Evolutionary conservation across 2,113 vertebrate genomes (phyloP), one percentile per base, ranked within the genome.

Genomic region (Serinus canaria): DNA sequence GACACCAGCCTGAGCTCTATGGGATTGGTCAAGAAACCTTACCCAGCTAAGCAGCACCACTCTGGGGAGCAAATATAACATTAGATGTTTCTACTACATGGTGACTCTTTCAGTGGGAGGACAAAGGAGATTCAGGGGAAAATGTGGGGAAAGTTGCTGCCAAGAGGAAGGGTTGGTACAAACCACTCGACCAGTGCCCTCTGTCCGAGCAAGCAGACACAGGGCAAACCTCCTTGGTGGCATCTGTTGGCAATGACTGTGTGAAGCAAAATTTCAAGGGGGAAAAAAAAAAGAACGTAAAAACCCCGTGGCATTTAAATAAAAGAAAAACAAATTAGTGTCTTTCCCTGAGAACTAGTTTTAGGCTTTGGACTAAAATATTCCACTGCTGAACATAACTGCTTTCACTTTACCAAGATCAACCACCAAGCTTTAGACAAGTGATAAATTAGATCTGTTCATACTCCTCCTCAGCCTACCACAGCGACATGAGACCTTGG

Each of bases 41-140:
- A 10, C 23, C 33, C 46, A 39, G 9, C 20, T 18, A 49, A 67
- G 24, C 33, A 44, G 12, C 30, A 53, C 0, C 0, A 4, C 22
- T 70, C 41, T 49, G 24, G 60, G 56, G 19, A 68, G 10, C 8
- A 89, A 84, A 41, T 8, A 47, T 3, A 49, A 24, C 22, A 15
- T 35, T 8, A 52, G 55, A 35, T 27, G 8, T 33, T 79, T 85
- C 28, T 76, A 5, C 18, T 39, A 3, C 0, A 0, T 49, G 21
- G 11, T 49, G 33, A 13, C 12, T 49, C 27, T 23, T 70, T 44
- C 44, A 49, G 27, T 30, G 20, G 19, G 7, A 53, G 24, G 9
- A 12, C 3, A 13, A 74, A 76, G 76, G 22, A 60, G 4, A 37
- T 39, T 60, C 25, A 47, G 21, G 13, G 19, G 2, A 60, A 59